A percentile compares a stretch with the other conserved stretches of the same genome.
These are phyloP conservation scores for Lepus timidus DNA, from an alignment of 2,113 vertebrate genomes.

Conservation along the genomic window DNA sequence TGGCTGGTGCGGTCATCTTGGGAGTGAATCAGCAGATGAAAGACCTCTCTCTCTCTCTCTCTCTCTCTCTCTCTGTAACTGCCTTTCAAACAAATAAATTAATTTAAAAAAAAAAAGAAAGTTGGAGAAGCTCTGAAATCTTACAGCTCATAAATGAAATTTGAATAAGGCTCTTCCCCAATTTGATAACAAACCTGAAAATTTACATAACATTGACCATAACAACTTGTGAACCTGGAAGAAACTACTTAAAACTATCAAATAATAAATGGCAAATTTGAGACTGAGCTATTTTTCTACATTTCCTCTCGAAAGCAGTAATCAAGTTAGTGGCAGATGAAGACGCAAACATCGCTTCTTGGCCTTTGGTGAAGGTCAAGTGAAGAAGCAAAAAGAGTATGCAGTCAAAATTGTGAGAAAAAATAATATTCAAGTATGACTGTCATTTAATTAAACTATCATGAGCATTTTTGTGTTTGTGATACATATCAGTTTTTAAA, in stretches of 20 bases:
- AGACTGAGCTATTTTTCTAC: constrained; percentile 3
- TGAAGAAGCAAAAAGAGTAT: constrained; percentile 37
- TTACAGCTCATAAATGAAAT: constrained; percentile 23
- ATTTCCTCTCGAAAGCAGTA: not conserved
- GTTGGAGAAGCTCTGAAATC: constrained; percentile 8
- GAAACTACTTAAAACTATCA: constrained; percentile 7
- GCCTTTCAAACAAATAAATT: too few relatives aligned
- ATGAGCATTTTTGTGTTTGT: not conserved
- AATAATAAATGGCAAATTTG: constrained; percentile 24
- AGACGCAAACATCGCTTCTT: not conserved
- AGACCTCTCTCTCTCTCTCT: too few relatives aligned
- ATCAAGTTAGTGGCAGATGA: not conserved
- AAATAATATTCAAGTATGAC: not conserved
- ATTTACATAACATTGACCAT: not conserved
- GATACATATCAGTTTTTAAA: constrained; percentile 9
- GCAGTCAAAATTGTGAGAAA: not conserved
- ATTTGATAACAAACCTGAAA: not conserved
- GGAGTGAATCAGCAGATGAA: too few relatives aligned
- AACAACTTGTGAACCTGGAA: constrained; percentile 18
- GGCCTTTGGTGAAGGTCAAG: not conserved
- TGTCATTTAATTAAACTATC: constrained; percentile 1
- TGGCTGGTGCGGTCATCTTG: too few relatives aligned
- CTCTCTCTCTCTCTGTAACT: too few relatives aligned
- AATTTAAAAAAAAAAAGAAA: too few relatives aligned
- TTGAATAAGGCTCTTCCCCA: not conserved